phyloP scores from a whole-genome alignment of 2,888 invertebrate genomes.

The Yponomeuta cagnagella region DNA sequence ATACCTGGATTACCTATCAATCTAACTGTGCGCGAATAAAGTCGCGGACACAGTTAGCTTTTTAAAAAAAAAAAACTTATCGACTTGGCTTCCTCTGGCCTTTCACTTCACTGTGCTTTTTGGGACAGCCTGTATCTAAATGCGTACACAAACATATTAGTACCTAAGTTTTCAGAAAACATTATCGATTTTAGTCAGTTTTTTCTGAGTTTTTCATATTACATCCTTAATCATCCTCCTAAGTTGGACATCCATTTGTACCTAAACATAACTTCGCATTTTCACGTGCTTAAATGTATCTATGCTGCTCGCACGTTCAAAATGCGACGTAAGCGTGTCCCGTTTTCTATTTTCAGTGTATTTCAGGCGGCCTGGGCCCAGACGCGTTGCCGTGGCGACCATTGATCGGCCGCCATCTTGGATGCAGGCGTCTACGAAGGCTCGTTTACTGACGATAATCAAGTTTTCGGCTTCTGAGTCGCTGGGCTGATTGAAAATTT shows the following conservation, averaged over 20 bases:
- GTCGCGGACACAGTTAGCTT: too few species aligned
- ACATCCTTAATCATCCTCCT: too few species aligned
- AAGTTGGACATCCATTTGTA: neutral
- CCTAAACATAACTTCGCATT: neutral
- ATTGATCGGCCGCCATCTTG: constrained; percentile 70
- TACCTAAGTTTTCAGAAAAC: too few species aligned
- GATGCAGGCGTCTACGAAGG: constrained; percentile 62
- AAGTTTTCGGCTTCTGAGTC: constrained; percentile 5
- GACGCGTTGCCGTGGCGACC: constrained; percentile 67
- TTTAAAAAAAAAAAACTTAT: too few species aligned
- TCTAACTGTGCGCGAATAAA: too few species aligned
- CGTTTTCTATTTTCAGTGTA: constrained; percentile 47
- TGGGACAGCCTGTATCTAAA: too few species aligned
- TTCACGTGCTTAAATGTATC: neutral
- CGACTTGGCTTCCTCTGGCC: too few species aligned
- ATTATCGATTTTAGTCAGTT: too few species aligned
- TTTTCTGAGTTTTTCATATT: too few species aligned
- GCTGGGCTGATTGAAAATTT: constrained; percentile 6
- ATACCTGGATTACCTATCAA: too few species aligned
- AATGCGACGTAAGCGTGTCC: constrained; percentile 16
- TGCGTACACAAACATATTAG: too few species aligned
- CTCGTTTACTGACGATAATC: constrained; percentile 22
- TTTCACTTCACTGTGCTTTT: too few species aligned
- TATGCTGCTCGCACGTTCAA: neutral
- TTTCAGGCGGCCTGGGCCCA: constrained; percentile 53